Evolutionary conservation across 1,140 invertebrate genomes (phyloP).

Genomic region (Anadara kagoshimensis): DNA sequence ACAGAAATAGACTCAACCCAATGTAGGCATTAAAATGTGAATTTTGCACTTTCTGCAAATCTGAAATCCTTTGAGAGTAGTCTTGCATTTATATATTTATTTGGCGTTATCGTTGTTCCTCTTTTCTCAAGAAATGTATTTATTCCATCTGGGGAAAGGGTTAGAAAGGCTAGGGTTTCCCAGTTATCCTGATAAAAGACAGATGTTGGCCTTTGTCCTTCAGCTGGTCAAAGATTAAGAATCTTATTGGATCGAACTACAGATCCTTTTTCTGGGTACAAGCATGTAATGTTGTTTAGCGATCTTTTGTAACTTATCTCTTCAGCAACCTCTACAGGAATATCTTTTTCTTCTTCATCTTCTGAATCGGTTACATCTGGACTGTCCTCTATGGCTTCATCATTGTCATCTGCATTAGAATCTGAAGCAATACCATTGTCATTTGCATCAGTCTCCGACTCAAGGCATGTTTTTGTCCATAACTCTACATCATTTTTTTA

Average conservation of each 20-base stretch:
- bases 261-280: background rate
- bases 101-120: slow-evolving; percentile 5
- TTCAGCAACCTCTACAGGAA: slow-evolving; percentile 1
- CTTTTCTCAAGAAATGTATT: slow-evolving; percentile 9
- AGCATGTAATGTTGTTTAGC: background rate
- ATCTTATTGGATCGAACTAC: background rate
- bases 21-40: background rate
- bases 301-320: background rate
- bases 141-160: slow-evolving; percentile 20
- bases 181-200: slow-evolving; percentile 12
- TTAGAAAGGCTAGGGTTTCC: slow-evolving; percentile 23
- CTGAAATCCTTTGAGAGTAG: background rate
- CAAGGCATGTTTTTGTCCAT: too few species aligned
- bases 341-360: background rate
- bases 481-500: background rate
- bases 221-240: background rate
- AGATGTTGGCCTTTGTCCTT: background rate
- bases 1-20: background rate
- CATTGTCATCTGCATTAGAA: too few species aligned
- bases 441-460: too few species aligned
- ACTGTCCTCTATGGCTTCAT: too few species aligned
- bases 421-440: too few species aligned
- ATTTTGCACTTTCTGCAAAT: background rate
- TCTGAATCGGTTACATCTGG: background rate
- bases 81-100: background rate